Base-by-base conservation (phyloP, 2,888 invertebrate species). In the Nemapogon koenigi region DNA sequence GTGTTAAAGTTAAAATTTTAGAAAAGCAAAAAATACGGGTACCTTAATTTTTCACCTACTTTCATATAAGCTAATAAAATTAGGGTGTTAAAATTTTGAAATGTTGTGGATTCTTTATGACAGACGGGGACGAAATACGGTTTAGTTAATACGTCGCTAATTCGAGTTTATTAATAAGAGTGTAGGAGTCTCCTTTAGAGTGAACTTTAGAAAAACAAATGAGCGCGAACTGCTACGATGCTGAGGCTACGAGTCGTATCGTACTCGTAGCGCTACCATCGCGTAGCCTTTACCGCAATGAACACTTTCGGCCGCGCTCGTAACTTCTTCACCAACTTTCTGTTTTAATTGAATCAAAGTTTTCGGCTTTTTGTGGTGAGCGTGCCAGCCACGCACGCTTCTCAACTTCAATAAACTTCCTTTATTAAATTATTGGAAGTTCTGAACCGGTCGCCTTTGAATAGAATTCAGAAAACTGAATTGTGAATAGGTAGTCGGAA, bases 401-500 rank as follows among this genome's bases (percentile, higher is more conserved):
- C 56, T 59, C 62, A 55, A 57, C 58, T 57, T 50, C 54, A 52
- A 57, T 57, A 67, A 76, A 78, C 67, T 76, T 78, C 75, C 71
- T 70, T 75, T 78, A 78, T 78, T 76, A 76, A 75, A 78, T 76
- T 76, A 78, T 78, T 72, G 71, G 69, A 64, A 71, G 72, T 72
- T 72, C 63, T 65, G 73, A 70, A 73, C 69, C 67, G 67, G 69
- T 72, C 68, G 65, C 66, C 69, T 76, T 76, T 72, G 72, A 71
- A 67, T 64, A 62, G 66, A 44, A 46, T 46, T 44, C 43, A 38
- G 42, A 67, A n/a, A 69, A 65, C 61, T 65, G 62, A 61, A 67
- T 70, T 67, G 59, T 53, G n/a, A n/a, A n/a, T n/a, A n/a, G n/a
- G n/a, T n/a, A n/a, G n/a, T n/a, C n/a, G n/a, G n/a, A n/a, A n/a